Conservation (phyloP, 2,797 vertebrate genomes). For the Sciurus carolinensis region DNA sequence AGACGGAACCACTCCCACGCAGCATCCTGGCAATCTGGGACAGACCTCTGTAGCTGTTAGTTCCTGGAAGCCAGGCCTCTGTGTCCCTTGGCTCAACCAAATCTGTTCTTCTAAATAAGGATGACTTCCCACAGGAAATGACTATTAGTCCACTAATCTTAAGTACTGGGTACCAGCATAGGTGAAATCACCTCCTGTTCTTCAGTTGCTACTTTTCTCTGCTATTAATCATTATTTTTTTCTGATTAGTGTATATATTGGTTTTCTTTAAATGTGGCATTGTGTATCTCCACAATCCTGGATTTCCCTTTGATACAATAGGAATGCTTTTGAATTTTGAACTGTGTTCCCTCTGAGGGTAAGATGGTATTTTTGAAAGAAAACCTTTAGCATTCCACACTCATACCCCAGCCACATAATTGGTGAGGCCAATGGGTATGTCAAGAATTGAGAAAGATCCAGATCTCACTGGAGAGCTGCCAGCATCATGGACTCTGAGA, state of each 20-base stretch:
- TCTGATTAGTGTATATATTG: background rate
- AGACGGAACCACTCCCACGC: too few relatives aligned
- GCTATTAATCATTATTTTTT: background rate
- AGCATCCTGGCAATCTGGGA: too few relatives aligned
- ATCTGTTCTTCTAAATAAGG: too few relatives aligned
- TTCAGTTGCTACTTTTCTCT: background rate
- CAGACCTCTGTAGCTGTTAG: too few relatives aligned
- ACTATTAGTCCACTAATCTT: background rate
- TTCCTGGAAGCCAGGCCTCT: too few relatives aligned
- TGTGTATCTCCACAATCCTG: background rate
- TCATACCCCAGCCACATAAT: background rate
- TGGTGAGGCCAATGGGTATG: background rate
- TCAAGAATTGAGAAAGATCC: background rate
- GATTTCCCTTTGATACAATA: background rate
- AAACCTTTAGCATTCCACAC: background rate
- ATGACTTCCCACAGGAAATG: too few relatives aligned
- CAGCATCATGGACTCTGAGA: background rate
- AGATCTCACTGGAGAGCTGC: background rate
- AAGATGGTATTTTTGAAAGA: background rate
- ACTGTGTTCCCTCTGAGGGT: background rate
- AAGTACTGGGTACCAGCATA: background rate
- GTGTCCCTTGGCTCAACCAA: too few relatives aligned
- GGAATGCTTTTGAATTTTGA: background rate
- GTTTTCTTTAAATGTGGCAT: background rate
- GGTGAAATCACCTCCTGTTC: background rate